These are phyloP conservation scores for Patella vulgata DNA, from an alignment of 1,140 invertebrate species.

Conservation along the genomic window DNA sequence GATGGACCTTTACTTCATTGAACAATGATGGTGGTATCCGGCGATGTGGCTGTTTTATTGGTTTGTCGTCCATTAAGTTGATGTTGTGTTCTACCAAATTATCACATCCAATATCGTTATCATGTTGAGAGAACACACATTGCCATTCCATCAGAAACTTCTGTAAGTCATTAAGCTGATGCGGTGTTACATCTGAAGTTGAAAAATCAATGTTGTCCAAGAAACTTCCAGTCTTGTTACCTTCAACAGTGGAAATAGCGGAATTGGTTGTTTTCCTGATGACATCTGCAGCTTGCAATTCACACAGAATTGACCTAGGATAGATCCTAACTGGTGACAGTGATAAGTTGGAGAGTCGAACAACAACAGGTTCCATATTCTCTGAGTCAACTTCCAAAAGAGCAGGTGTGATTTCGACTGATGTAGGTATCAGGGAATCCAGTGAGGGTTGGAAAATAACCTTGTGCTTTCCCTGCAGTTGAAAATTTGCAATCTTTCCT, in stretches of 20 bases:
- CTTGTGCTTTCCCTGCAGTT: not conserved
- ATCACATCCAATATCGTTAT: slow-evolving; percentile 17
- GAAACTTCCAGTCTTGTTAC: not conserved
- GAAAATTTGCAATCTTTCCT: not conserved
- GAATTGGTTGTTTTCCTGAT: not conserved
- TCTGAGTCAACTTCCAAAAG: not conserved
- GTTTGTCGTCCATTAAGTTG: slow-evolving; percentile 12
- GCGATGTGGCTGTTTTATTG: slow-evolving; percentile 21
- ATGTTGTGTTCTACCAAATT: slow-evolving; percentile 18
- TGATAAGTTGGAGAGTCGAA: slow-evolving; percentile 16
- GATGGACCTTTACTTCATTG: slow-evolving; percentile 20
- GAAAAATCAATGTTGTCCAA: slow-evolving; percentile 8
- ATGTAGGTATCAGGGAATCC: not conserved
- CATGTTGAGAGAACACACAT: slow-evolving; percentile 14
- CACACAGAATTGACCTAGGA: slow-evolving; percentile 14
- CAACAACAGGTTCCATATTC: slow-evolving; percentile 2
- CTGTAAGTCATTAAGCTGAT: slow-evolving; percentile 1
- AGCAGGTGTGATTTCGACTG: not conserved
- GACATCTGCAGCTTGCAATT: slow-evolving; percentile 13
- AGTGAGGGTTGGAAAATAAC: not conserved
- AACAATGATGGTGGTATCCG: slow-evolving; percentile 22
- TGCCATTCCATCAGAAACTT: too few relatives aligned
- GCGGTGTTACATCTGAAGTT: slow-evolving; percentile 7
- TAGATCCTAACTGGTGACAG: slow-evolving; percentile 5
- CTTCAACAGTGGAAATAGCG: not conserved